These are phyloP conservation scores for Micromussa lordhowensis DNA, from an alignment of 92 coral and sea anemone species.

Conservation along the genomic window DNA sequence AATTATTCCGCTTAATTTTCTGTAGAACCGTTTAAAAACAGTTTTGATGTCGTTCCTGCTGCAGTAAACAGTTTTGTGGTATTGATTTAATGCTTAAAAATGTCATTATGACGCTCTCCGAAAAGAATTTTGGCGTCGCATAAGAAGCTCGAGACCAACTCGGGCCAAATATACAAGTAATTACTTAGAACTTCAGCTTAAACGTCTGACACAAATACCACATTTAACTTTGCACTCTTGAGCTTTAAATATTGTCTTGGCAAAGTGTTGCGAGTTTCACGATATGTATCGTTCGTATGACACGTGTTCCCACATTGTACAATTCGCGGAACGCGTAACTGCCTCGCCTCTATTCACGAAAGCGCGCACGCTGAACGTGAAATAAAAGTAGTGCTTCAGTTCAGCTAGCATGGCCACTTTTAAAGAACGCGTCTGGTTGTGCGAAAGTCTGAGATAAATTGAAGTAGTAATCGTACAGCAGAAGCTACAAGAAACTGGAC, in stretches of 20 bases:
- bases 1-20: neutral
- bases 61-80: neutral
- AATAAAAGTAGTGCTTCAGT: no score
- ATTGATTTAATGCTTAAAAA: neutral
- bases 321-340: neutral
- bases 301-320: neutral
- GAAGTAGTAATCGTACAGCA: no score
- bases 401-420: no score
- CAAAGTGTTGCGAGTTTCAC: neutral
- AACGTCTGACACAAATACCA: neutral
- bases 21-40: no score
- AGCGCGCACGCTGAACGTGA: neutral
- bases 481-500: no score
- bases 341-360: neutral
- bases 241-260: neutral
- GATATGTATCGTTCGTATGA: neutral
- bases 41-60: neutral
- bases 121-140: slow-evolving; percentile 1
- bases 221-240: neutral
- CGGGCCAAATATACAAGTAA: slow-evolving; percentile 12
- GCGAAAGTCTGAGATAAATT: no score
- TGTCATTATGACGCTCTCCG: neutral
- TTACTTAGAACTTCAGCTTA: neutral
- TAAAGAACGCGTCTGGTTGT: no score
- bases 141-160: neutral